A percentile compares a stretch with the other conserved stretches of the same genome.
phyloP scores from a whole-genome alignment of 2,888 invertebrate species.

The Lasioglossum figueresi region DNA sequence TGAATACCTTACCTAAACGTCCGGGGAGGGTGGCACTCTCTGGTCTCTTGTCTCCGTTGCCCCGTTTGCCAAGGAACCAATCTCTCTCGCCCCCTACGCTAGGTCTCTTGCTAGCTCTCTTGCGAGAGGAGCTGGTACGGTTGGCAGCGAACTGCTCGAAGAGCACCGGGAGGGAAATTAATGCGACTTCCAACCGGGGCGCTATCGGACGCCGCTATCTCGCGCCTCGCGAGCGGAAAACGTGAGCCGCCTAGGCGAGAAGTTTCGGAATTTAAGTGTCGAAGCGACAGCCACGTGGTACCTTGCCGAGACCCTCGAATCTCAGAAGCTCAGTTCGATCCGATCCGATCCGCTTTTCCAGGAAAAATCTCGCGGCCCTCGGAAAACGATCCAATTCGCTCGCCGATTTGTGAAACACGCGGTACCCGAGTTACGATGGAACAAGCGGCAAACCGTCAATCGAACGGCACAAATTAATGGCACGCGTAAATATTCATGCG shows the following conservation, averaged over 20 bases:
- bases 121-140: background rate
- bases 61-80: slow-evolving; percentile 32
- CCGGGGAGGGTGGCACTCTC: slow-evolving; percentile 48
- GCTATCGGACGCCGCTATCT: slow-evolving; percentile 79
- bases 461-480: slow-evolving; percentile 43
- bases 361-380: background rate
- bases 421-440: background rate
- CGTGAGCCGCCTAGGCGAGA: slow-evolving; percentile 81
- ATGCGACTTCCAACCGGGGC: slow-evolving; percentile 74
- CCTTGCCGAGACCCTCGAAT: background rate
- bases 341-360: background rate
- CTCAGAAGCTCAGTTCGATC: background rate
- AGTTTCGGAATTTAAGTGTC: slow-evolving; percentile 75
- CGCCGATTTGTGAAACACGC: background rate
- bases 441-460: slow-evolving; percentile 1
- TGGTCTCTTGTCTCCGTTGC: slow-evolving; percentile 63
- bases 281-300: background rate
- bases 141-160: slow-evolving; percentile 9
- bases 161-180: slow-evolving; percentile 73
- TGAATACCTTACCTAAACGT: slow-evolving; percentile 83
- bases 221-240: slow-evolving; percentile 75
- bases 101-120: background rate
- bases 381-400: background rate
- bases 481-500: slow-evolving; percentile 73
- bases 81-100: background rate